Evolutionary conservation across 2,113 vertebrate genomes (phyloP), one percentile per base, ranked within the genome.

Genomic region (Cromileptes altivelis): DNA sequence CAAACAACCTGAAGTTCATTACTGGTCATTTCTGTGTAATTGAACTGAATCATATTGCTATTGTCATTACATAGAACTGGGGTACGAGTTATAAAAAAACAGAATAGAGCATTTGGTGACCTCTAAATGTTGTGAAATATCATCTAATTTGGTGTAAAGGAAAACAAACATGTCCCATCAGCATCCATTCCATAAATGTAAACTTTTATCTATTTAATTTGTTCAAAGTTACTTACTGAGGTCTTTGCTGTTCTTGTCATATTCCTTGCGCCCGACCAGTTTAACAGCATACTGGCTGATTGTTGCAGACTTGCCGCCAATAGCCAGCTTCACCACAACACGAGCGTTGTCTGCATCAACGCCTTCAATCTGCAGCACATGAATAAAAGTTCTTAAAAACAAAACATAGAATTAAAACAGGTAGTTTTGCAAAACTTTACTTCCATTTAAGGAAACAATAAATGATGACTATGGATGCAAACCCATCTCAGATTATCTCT

Each of bases 341-440:
- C 97, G 93, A 50, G 95, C 97, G 17, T 98, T 98, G 94, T 98
- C 97, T 65, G 97, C 90, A 87, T 98, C 97, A 0, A 98, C 67
- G 1, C 96, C 97, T 86, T 98, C 97, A 3, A 98, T 96, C 97
- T 98, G 87, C 8, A 49, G 63, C 53, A 69, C 17, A 40, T 25
- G 6, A 88, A 60, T 13, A 0, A 63, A 62, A 61, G 52, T 70
- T 40, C 49, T 4, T 64, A 25, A 14, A 58, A 72, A 42, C 0
- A 45, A 15, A 1, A 3, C 4, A 9, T 1, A 27, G 2, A 27
- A 70, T 65, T 21, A 10, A 71, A 60, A 63, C 30, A 1, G 9
- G 37, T 2, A 4, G 37, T 2, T 42, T 18, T 69, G 6, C 2
- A 0, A 30, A 18, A 3, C 19, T 2, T 42, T 58, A 1, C 3